Base-by-base conservation (phyloP, 64 coral and sea anemone species). In the Stichodactyla mertensii region DNA sequence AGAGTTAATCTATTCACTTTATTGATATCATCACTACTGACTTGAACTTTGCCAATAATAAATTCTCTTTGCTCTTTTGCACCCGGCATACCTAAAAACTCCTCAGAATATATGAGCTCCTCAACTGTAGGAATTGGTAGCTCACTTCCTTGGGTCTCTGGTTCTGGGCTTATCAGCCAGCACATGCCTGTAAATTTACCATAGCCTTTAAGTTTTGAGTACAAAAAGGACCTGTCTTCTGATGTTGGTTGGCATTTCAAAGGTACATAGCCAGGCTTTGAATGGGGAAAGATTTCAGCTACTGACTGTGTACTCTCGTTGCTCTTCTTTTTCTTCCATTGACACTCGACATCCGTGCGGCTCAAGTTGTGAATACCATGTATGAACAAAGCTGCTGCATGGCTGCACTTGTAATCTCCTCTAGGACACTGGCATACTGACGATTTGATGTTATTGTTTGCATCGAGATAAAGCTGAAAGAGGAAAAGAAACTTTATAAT, bases 81-180 rank as follows among this genome's bases (percentile, higher is more conserved):
- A 51, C 85, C 85, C n/a, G 7, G 61, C 31, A 79, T 23, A 19
- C 45, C 26, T 6, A 88, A 51, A 88, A 88, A 88, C 14, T 88
- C 87, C 5, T 88, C 77, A 52, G 77, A 88, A 28, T 51, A 82
- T 22, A 82, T 88, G 4, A 88, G 57, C 52, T 88, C 78, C 36
- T 88, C 87, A n/a, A 88, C 66, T 62, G 87, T 88, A 53, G 87
- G 78, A 31, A 88, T 28, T 6, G 77, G 77, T 20, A 88, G 54
- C 20, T 60, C 13, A 18, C 10, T 7, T 51, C 22, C 80, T 36
- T 27, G 55, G 20, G 54, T 55, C 52, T 55, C 9, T 52, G 87
- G 87, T 60, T 82, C 71, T 64, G 87, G 87, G 77, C 58, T 88
- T 56, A 88, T 61, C 16, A 88, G 27, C 78, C 58, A 88, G 74